Base-by-base conservation (phyloP, 64 coral and sea anemone genomes). In the Catalaphyllia jardinei region DNA sequence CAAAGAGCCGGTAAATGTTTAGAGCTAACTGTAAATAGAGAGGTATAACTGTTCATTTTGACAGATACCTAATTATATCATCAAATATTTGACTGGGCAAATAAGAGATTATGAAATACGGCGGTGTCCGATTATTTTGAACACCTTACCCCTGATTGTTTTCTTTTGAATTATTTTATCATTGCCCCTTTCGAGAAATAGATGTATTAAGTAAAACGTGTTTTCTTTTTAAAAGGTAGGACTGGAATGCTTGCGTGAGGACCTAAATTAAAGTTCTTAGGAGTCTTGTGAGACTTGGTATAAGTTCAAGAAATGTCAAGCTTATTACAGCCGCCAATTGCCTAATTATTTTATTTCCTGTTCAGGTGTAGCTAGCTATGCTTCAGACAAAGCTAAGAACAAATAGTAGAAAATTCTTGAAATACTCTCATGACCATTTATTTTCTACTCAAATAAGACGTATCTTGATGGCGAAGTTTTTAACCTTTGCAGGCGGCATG, bases 1-100 rank as follows among this genome's bases (percentile, higher is more conserved):
- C 90, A 92, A 92, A 87, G 83, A 27, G 29, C 63, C 83, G 46
- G 90, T 92, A 86, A 92, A 92, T 87, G 86, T 92, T 77, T 77
- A 75, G 51, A 38, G 72, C 24, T 87, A 71, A 87, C 77, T 71
- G 35, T 85, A 85, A 85, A 85, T 63, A 85, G 39, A 85, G 30
- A 85, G 33, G n/a, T 49, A 71, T 31, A 71, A 14, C 22, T 35
- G 65, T n/a, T 69, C 65, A 42, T 12, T 50, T 3, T 71, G 81
- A 85, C 63, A 9, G 52, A 31, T 80, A 85, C 22, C 62, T 85
- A 71, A 85, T 71, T 71, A 85, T 71, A 71, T 71, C 81, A 85
- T 51, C 81, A 71, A 35, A 69, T 85, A 22, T 71, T 85, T 85
- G 18, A 20, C 10, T 85, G 63, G 11, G 20, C 20, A 39, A 51